Base-by-base conservation (phyloP, 2,113 vertebrate species). In the Gobiocypris rarus region DNA sequence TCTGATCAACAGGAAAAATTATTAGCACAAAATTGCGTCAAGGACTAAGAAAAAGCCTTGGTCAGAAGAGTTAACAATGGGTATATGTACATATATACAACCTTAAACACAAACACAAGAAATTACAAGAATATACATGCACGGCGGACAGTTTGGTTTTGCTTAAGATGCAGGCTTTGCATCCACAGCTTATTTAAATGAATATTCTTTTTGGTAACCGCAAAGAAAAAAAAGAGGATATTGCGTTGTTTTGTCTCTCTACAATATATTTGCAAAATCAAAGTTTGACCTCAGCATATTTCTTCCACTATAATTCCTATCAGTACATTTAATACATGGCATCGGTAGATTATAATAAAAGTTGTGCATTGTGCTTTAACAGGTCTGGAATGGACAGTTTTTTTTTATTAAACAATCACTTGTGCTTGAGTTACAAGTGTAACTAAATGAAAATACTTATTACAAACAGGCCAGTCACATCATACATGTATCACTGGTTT, bases 61-160 rank as follows among this genome's bases (percentile, higher is more conserved):
- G 54, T 65, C 38, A 38, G 52, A 65, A 65, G 54, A 79, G 76
- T 76, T 83, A 75, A 76, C 73, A 69, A 52, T 9, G 67, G 11
- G 38, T 26, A 45, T 84, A 82, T 86, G 84, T 87, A 87, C 85
- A 85, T 85, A 78, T 87, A 73, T 86, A 88, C 82, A 84, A 9
- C n/a, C 69, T 82, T 77, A 71, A 83, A 84, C 34, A 84, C 76
- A 75, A n/a, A 85, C 26, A 19, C 52, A 38, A 31, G 63, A 78
- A 71, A 82, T 88, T 75, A 86, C 70, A 82, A 75, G 56, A 82
- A 86, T 82, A 41, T 76, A 87, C 54, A 83, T 34, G 63, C 22
- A 70, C 9, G 77, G 45, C 75, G 81, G 52, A 75, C n/a, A 54
- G 38, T 13, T 54, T 82, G 84, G 38, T 83, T 83, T 38, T 71